Evolutionary conservation across 2,888 invertebrate genomes (phyloP).

Genomic region (Rutpela maculata): DNA sequence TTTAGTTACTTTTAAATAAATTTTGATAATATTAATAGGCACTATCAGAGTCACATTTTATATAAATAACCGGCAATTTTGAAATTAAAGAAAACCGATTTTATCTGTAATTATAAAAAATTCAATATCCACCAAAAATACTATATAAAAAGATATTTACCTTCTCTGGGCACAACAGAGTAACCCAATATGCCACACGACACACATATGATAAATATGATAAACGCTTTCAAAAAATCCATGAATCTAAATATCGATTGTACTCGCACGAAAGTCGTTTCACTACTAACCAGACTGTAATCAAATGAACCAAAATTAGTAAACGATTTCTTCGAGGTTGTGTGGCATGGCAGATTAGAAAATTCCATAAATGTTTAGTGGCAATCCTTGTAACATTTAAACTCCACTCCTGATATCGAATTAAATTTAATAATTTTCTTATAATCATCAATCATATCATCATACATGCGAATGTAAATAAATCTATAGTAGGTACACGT

Average conservation of each 20-base stretch:
- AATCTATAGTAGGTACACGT: not conserved
- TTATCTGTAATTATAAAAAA: not conserved
- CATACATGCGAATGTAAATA: not conserved
- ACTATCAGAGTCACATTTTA: no score
- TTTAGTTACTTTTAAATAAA: no score
- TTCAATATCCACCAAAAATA: not conserved
- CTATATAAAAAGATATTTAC: conserved; percentile 1
- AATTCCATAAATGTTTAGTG: conserved; percentile 11
- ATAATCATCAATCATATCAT: not conserved
- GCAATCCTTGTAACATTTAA: conserved; percentile 38
- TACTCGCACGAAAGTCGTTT: conserved; percentile 36
- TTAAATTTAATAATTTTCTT: not conserved
- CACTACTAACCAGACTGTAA: conserved; percentile 34
- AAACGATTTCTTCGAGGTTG: conserved; percentile 27
- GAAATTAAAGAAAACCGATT: not conserved
- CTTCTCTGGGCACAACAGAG: conserved; percentile 3
- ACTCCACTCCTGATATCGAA: not conserved
- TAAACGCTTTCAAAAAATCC: conserved; percentile 33
- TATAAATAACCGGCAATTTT: not conserved
- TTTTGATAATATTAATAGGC: no score
- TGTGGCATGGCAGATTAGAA: conserved; percentile 35
- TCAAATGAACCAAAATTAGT: conserved; percentile 28
- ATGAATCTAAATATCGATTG: conserved; percentile 6
- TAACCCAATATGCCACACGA: conserved; percentile 11
- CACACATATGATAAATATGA: not conserved